Evolutionary conservation across 2,113 vertebrate genomes (phyloP).

Genomic region (Salvelinus fontinalis): DNA sequence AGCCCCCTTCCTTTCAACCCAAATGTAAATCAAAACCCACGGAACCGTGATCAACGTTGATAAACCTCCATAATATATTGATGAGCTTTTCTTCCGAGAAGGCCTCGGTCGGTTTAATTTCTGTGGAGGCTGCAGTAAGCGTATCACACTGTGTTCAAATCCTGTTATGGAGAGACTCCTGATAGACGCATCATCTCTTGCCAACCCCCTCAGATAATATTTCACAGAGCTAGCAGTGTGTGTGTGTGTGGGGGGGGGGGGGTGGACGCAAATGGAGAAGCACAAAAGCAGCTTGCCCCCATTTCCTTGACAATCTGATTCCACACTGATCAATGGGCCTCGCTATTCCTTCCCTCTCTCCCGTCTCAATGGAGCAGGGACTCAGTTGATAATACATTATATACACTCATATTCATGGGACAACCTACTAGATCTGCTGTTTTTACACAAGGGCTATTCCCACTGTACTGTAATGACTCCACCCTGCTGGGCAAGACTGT

Average conservation of each 20-base stretch:
- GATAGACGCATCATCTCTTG: no score
- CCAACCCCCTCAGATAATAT: not conserved
- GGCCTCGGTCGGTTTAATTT: not conserved
- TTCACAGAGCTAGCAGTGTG: not conserved
- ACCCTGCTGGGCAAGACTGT: no score
- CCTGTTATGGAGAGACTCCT: not conserved
- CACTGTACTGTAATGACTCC: no score
- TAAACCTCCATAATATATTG: not conserved
- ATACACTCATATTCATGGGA: not conserved
- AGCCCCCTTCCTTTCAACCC: not conserved
- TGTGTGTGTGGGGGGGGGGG: not conserved
- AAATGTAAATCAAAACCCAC: no score
- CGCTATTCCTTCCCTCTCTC: conserved; percentile 48
- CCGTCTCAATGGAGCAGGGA: not conserved
- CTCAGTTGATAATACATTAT: not conserved
- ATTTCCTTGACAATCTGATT: conserved; percentile 53
- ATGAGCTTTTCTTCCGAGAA: not conserved
- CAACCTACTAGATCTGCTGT: no score
- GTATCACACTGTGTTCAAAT: not conserved
- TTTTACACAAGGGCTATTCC: not conserved
- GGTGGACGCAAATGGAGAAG: conserved; percentile 25
- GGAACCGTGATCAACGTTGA: not conserved
- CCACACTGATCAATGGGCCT: conserved; percentile 58
- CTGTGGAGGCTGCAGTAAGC: not conserved
- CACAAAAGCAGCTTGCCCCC: conserved; percentile 39